Evolutionary conservation across 1,140 invertebrate species (phyloP), one percentile per base, ranked within the genome.

Genomic region (Sarcophaga peregrina): DNA sequence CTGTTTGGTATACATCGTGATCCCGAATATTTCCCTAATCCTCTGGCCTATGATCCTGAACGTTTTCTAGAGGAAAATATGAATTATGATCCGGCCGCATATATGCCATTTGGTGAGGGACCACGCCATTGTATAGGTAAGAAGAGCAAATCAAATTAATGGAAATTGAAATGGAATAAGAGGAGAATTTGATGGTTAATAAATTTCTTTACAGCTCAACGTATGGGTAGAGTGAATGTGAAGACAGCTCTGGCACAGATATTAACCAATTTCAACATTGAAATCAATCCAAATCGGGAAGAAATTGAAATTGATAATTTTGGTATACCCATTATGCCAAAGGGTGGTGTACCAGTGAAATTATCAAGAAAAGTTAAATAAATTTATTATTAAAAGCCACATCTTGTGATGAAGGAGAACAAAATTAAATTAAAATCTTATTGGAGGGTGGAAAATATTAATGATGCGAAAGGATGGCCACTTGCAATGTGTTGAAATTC

Each of bases 71-170:
- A 91, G 46, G 89, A 89, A 50, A 91, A 91, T 81, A 89, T 88
- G 76, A 81, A 74, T 74, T 85, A 82, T 54, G 83, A 83, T 68
- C 72, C 76, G 4, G 15, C 13, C 46, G 90, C 91, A 10, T 95
- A 92, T 86, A 88, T 93, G 78, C 94, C 94, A 37, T 95, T 95
- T 89, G 94, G 93, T 46, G 93, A 92, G 83, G 94, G 94, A 13
- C 92, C 93, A 8, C 88, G 93, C 82, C 93, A 93, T 85, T 94
- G 94, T 86, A 93, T 94, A 80, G 92, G 92, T 91, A 87, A 86
- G 72, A 68, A 58, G 9, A 37, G 8, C 13, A 25, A 45, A 6
- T 0, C 48, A 20, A 54, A 9, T 5, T 11, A 20, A 50, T 46
- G 45, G 47, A 6, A 20, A 15, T 48, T 82, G 9, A 37, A 46